Conservation (phyloP, 2,113 vertebrate genomes). For the Crotalus tigris region DNA sequence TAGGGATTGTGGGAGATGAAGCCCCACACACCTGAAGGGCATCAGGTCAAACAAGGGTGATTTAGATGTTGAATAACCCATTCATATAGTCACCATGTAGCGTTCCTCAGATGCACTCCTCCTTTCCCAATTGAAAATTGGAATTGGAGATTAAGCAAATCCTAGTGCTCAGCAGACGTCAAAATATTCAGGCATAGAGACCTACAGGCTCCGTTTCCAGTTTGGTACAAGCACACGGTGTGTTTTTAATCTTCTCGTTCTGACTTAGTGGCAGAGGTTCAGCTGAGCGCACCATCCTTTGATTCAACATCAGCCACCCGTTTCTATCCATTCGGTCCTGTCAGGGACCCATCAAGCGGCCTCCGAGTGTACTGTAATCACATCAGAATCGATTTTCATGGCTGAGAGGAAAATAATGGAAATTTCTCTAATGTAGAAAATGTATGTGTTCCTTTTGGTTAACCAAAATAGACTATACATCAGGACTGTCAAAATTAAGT, state of each 20-base stretch:
- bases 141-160: constrained; percentile 30
- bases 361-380: constrained; percentile 85
- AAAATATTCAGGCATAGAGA: constrained; percentile 13
- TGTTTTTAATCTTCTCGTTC: constrained; percentile 68
- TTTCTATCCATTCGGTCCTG: constrained; percentile 85
- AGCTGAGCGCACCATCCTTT: constrained; percentile 68
- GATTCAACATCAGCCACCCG: constrained; percentile 72
- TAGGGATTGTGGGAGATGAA: neutral
- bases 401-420: constrained; percentile 97
- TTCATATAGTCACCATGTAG: neutral
- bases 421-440: constrained; percentile 98
- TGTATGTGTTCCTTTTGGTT: constrained; percentile 99
- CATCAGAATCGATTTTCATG: constrained; percentile 99
- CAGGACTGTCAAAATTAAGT: constrained; percentile 89
- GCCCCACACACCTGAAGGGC: neutral
- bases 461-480: constrained; percentile 97
- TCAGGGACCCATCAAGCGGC: constrained; percentile 83
- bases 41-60: neutral
- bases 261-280: constrained; percentile 69
- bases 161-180: constrained; percentile 34
- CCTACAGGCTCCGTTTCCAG: constrained; percentile 27
- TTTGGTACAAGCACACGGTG: constrained; percentile 61
- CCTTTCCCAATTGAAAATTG: neutral
- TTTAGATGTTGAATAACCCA: neutral
- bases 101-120: neutral